phyloP scores from a whole-genome alignment of 2,797 vertebrate species.

The Antrozous pallidus region DNA sequence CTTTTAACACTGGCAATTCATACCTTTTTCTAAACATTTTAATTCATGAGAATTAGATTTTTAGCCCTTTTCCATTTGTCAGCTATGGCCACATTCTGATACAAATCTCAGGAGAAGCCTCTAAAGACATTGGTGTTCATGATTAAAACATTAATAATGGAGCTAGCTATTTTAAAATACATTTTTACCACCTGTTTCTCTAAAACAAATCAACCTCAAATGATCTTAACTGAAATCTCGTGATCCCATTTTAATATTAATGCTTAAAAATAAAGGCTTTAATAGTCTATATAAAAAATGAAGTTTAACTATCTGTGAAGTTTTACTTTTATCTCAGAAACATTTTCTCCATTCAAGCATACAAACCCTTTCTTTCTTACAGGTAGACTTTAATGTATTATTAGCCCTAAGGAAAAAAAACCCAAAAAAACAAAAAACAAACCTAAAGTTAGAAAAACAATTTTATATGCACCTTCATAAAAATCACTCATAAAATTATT shows the following conservation, averaged over 20 bases:
- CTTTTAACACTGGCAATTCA: not conserved
- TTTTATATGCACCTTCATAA: not conserved
- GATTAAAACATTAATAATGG: not conserved
- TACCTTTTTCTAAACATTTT: not conserved
- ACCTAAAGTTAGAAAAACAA: not conserved
- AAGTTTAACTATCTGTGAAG: not conserved
- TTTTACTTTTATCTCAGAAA: constrained; percentile 29
- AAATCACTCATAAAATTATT: not conserved
- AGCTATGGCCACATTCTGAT: not conserved
- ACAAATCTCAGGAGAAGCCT: not conserved
- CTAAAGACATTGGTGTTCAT: not conserved
- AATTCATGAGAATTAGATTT: not conserved
- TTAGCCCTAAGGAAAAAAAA: not conserved
- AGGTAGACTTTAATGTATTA: not conserved
- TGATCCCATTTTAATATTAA: constrained; percentile 24
- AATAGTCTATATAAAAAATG: constrained; percentile 47
- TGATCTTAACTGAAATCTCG: not conserved
- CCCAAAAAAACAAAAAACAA: too few relatives aligned
- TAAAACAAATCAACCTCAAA: constrained; percentile 11
- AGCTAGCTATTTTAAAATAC: not conserved
- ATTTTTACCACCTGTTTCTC: not conserved
- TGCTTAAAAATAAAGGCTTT: constrained; percentile 32
- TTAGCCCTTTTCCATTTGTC: not conserved
- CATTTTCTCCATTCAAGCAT: constrained; percentile 1
- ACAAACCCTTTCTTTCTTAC: not conserved